Base-by-base conservation (phyloP, 2,888 invertebrate genomes). In the Cataglyphis albicans region DNA sequence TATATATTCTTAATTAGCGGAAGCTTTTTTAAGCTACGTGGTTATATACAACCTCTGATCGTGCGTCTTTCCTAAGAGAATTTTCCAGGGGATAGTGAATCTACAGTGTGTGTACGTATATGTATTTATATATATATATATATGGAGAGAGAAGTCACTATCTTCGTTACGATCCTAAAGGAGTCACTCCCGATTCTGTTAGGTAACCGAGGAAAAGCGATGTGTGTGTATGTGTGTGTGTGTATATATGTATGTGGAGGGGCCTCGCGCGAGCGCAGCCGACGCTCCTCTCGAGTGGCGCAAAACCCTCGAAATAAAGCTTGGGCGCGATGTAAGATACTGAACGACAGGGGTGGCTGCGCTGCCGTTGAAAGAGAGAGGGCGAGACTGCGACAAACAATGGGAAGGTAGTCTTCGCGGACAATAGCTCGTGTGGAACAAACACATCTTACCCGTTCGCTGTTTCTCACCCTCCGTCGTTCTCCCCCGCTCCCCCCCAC, bases 351-450 rank as follows among this genome's bases (percentile, higher is more conserved):
- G 85, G 87, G 86, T 74, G 84, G 81, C 72, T 86, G 82, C 48
- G 48, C 63, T 84, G 89, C 74, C 83, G 87, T 84, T 83, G 90
- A 88, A 86, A 88, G 86, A 86, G 88, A 86, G 88, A 88, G 87
- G 87, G 86, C 88, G 92, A 92, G 92, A 91, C 91, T 90, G 91
- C 91, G 91, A 93, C 94, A 92, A 94, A 94, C 93, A 93, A 94
- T 94, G 87, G 92, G 91, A 93, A 93, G 92, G 93, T 92, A 92
- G 93, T 91, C 93, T 91, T 91, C 89, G 91, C 90, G 91, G 92
- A 94, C 94, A 94, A 94, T 94, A 91, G 92, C 93, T 93, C 91
- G 93, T 93, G 92, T 93, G 94, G 93, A 94, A 94, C 93, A 94
- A 93, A 94, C 93, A 92, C 94, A 92, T 93, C 93, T 93, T 93